A percentile compares a stretch with the other conserved stretches of the same genome.
Evolutionary conservation across 2,888 invertebrate species (phyloP).

Genomic region (Drosophila pegasa): DNA sequence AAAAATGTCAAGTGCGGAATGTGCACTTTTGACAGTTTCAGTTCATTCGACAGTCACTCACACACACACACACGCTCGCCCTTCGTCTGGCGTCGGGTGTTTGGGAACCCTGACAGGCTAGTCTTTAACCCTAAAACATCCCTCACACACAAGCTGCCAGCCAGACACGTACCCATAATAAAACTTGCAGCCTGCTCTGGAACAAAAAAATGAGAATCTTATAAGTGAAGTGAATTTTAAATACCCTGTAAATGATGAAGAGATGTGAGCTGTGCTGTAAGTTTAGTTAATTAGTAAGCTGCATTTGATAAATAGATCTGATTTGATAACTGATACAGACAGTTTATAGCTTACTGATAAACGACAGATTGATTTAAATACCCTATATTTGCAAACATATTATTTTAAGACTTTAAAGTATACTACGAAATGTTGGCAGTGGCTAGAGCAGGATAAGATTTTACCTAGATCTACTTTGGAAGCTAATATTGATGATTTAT

Average conservation of each 20-base stretch:
- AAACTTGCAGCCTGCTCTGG: conserved; percentile 43
- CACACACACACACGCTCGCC: conserved; percentile 12
- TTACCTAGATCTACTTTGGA: neutral
- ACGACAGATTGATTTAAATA: too few species aligned
- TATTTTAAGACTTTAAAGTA: neutral
- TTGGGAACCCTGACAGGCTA: conserved; percentile 35
- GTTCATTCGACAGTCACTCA: conserved; percentile 70
- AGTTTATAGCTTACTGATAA: too few species aligned
- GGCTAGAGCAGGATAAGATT: neutral
- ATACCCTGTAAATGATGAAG: conserved; percentile 13
- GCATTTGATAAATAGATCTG: fast-evolving
- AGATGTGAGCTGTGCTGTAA: neutral
- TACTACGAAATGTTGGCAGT: neutral
- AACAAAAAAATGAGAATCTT: conserved; percentile 2
- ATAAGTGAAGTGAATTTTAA: neutral
- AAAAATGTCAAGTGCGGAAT: conserved; percentile 81
- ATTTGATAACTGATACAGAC: too few species aligned
- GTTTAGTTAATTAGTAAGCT: neutral
- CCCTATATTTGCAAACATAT: neutral
- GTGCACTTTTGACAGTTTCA: conserved; percentile 83
- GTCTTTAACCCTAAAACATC: conserved; percentile 59
- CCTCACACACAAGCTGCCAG: conserved; percentile 50
- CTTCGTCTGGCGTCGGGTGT: conserved; percentile 18
- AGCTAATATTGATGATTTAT: neutral
- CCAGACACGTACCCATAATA: conserved; percentile 66